Conservation (phyloP, 1,140 invertebrate species). For the Drosophila lowei region DNA sequence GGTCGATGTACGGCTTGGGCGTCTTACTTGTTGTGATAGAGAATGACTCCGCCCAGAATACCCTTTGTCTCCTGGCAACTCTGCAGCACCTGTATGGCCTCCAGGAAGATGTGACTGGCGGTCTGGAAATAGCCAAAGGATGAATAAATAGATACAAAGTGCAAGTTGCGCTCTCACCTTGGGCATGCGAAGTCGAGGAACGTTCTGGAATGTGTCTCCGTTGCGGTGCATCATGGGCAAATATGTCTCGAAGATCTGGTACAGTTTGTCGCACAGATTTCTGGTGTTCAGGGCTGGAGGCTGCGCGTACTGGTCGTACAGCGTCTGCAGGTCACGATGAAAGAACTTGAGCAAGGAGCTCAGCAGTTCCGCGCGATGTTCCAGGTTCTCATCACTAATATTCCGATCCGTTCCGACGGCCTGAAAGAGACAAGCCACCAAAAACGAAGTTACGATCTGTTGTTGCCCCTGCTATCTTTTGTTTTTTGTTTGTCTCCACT, state of each 20-base stretch:
- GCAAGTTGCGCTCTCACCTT: slow-evolving; percentile 85
- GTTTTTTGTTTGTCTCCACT: not conserved
- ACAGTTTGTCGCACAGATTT: slow-evolving; percentile 89
- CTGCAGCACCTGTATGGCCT: slow-evolving; percentile 91
- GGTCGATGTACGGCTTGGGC: not conserved
- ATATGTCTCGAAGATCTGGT: slow-evolving; percentile 93
- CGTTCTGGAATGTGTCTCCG: slow-evolving; percentile 90
- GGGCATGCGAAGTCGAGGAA: slow-evolving; percentile 89
- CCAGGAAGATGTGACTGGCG: slow-evolving; percentile 91
- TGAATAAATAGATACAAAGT: not conserved
- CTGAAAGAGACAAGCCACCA: slow-evolving; percentile 82
- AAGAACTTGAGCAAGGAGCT: slow-evolving; percentile 90
- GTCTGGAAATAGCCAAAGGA: slow-evolving; percentile 84
- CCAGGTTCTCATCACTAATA: slow-evolving; percentile 90
- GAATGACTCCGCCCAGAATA: slow-evolving; percentile 89
- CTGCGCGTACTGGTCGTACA: slow-evolving; percentile 85
- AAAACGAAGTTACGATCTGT: slow-evolving; percentile 2
- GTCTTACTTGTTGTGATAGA: slow-evolving; percentile 92
- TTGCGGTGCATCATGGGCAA: slow-evolving; percentile 90
- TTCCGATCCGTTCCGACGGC: slow-evolving; percentile 93
- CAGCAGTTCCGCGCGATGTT: slow-evolving; percentile 89
- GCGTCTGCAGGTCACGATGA: slow-evolving; percentile 89
- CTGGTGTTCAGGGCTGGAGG: slow-evolving; percentile 76
- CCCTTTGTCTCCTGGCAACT: slow-evolving; percentile 89
- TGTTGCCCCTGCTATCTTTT: no score